Evolutionary conservation across 1,140 invertebrate species (phyloP), one percentile per base, ranked within the genome.

Genomic region (Gerris buenoi): DNA sequence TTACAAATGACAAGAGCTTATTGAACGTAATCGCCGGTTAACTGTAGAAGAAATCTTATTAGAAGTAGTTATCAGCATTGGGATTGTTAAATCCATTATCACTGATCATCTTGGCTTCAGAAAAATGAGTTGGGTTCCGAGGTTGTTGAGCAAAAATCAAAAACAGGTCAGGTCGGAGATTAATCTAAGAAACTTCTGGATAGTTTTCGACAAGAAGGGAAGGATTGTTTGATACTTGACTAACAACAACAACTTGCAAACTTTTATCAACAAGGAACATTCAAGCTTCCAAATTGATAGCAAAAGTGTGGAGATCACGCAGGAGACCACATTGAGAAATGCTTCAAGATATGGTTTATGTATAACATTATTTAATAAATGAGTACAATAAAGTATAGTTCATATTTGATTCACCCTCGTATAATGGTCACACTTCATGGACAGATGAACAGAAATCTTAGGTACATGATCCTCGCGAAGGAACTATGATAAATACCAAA

Each of bases 261-360:
- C 76, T 1, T 81, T 77, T 61, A 84, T 69, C 82, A 79, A 73
- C 87, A 86, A n/a, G 88, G 74, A 77, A 88, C 88, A 71, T 86
- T 87, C 18, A 85, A 76, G n/a, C 75, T 88, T 86, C 86, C 86
- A 88, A 75, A 88, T 86, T 29, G 85, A 76, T 73, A 85, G 86
- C 71, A 85, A 87, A 75, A 88, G 86, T 23, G 78, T 71, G 65
- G 82, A 71, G 70, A 84, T 82, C 60, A 18, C 63, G 18, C 63
- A 27, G 15, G 27, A n/a, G 46, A 56, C 46, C n/a, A n/a, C 46
- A 56, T 56, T 56, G 46, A 56, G n/a, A 56, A 56, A 56, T 56
- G 46, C 10, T 56, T 56, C 13, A 64, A 25, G 10, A 23, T 27
- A 26, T n/a, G 27, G 27, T 28, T 13, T 64, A 14, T 64, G 18